Base-by-base conservation (phyloP, 1,140 invertebrate species). In the Microplitis mediator region DNA sequence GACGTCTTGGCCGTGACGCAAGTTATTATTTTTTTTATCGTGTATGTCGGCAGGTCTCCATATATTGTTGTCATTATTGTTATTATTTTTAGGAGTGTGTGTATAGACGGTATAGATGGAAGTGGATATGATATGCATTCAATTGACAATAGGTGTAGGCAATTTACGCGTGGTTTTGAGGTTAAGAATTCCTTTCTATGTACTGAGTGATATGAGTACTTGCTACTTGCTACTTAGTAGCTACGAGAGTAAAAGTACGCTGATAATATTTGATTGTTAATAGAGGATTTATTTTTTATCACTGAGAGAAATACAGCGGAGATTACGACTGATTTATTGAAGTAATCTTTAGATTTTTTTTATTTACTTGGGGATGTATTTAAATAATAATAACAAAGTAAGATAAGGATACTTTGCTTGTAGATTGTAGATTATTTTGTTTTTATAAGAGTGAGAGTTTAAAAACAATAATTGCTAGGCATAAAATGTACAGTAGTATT, bases 121-220 rank as follows among this genome's bases (percentile, higher is more conserved):
- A 9, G 6, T 45, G 39, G 39, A 9, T 45, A 4, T 3, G 9
- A 39, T 39, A 45, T 45, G 39, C n/a, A 62, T 62, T 16, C 32
- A 62, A 4, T 62, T n/a, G 32, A 62, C 8, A 58, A 58, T 58
- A 62, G 32, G 60, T 62, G 60, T 39, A 62, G 60, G 35, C 52
- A 56, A 56, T 56, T 23, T 8, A 35, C 35, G 60, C 60, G 32
- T 62, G 34, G 23, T 31, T 65, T 65, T 65, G 63, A 65, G 63
- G 63, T 65, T 65, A 65, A 45, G 63, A 65, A 50, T 65, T 65
- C 45, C 39, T 45, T 45, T 65, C 13, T 14, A 65, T n/a, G 45
- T 34, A 14, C 56, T 23, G 8, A 23, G 56, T 11, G 9, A 23
- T 23, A n/a, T 5, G n/a, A 13, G n/a, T 54, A 54, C 52, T 13